Conservation (phyloP, 2,113 vertebrate genomes). For the Rutilus rutilus region DNA sequence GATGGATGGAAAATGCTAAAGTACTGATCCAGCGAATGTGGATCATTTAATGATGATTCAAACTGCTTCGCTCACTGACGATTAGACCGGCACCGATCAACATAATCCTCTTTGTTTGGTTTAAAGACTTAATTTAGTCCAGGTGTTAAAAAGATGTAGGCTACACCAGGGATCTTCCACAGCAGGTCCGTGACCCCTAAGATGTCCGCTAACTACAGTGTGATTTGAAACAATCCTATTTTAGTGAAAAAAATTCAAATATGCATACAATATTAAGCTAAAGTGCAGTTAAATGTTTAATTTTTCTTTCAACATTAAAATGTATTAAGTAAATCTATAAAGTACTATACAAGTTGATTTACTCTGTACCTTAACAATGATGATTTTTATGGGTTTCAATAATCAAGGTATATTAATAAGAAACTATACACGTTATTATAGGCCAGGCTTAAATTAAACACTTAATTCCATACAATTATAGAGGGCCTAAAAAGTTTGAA, state of each 20-base stretch:
- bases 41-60: slow-evolving; percentile 36
- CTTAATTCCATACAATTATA: background rate
- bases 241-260: background rate
- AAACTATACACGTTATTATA: background rate
- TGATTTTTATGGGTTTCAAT: background rate
- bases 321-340: background rate
- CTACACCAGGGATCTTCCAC: background rate
- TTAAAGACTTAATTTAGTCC: slow-evolving; percentile 38
- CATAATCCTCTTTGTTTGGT: background rate
- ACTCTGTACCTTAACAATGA: background rate
- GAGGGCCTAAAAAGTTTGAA: background rate
- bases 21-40: slow-evolving; percentile 33
- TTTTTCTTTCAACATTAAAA: background rate
- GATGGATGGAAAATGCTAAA: slow-evolving; percentile 40
- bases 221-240: background rate
- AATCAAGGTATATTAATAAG: background rate
- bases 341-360: too few relatives aligned
- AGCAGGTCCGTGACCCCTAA: background rate
- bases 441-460: background rate
- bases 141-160: slow-evolving; percentile 10
- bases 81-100: background rate
- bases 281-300: background rate
- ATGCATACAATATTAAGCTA: background rate
- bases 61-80: slow-evolving; percentile 14
- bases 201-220: background rate